Evolutionary conservation across 1,140 invertebrate species (phyloP).

Genomic region (Lysiphlebus fabarum): DNA sequence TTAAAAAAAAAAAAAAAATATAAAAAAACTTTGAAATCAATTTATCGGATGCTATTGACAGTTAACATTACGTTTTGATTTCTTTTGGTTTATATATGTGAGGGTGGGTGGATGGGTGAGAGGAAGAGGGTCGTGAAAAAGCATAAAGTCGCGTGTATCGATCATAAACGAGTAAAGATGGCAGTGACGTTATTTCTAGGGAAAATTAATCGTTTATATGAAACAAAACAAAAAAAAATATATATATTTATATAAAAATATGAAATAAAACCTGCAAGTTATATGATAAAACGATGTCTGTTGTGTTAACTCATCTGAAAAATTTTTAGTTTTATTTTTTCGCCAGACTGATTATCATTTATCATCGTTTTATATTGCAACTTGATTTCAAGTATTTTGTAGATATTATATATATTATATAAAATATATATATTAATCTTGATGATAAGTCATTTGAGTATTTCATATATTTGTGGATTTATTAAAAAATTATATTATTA

Average conservation of each 20-base stretch:
- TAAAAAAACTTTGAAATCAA: not conserved
- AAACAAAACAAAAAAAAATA: not conserved
- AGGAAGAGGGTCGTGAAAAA: not conserved
- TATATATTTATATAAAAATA: not conserved
- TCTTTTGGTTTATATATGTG: not conserved
- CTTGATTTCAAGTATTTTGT: too few species aligned
- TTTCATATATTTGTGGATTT: too few species aligned
- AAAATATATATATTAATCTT: too few species aligned
- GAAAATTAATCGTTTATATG: slow-evolving; percentile 44
- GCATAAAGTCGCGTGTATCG: slow-evolving; percentile 12
- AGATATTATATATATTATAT: too few species aligned
- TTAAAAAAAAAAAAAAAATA: not conserved
- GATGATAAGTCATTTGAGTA: too few species aligned
- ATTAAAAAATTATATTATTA: too few species aligned
- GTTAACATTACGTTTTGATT: slow-evolving; percentile 10
- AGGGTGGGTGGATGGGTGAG: not conserved
- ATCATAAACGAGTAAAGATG: slow-evolving; percentile 38
- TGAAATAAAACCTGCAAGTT: too few species aligned
- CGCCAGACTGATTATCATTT: not conserved
- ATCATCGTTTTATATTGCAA: not conserved
- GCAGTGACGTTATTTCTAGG: slow-evolving; percentile 38
- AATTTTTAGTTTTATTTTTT: too few species aligned
- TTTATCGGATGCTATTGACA: slow-evolving; percentile 15
- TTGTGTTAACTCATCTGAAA: slow-evolving; percentile 2
- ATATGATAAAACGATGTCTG: slow-evolving; percentile 8